Evolutionary conservation across 2,888 invertebrate species (phyloP), one percentile per base, ranked within the genome.

Genomic region (Ophion ventricosus): DNA sequence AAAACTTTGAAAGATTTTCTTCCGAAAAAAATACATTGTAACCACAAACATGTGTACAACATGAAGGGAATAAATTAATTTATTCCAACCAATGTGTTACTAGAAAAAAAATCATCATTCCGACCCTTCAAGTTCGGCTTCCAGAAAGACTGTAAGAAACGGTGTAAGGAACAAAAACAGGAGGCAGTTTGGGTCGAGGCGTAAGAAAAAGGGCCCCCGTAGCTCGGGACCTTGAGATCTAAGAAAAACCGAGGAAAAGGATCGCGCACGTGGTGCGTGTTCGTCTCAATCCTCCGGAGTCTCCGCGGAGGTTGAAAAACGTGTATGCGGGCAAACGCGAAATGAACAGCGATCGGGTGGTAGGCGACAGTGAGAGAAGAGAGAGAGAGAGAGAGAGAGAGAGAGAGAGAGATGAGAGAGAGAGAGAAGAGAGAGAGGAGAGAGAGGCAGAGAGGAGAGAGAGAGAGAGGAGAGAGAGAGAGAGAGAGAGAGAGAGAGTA

Each of bases 391-490:
- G 79, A 81, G 26, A 40, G n/a, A 73, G 76, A 56, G 76, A 59
- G 81, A 77, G 74, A 80, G 79, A 81, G 26, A 40, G n/a, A 73
- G 76, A 56, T n/a, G 76, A 59, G 81, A 77, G 74, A 80, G 79
- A 81, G 26, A 40, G n/a, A 73, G 76, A n/a, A 56, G 76, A 59
- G 81, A 77, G 74, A 80, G 79, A 81, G n/a, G n/a, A n/a, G n/a
- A n/a, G n/a, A n/a, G n/a, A n/a, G n/a, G n/a, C n/a, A n/a, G n/a
- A n/a, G n/a, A n/a, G n/a, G 26, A 40, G n/a, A 73, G 76, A 56
- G 76, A 59, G 81, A 77, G 74, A 80, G 79, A 81, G n/a, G 26
- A 40, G n/a, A 73, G 76, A 56, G 76, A 59, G 81, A 77, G 74
- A 80, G 79, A 81, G 26, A 40, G n/a, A 73, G 76, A 56, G 76